Base-by-base conservation (phyloP, 2,888 invertebrate species). In the Ophion ventricosus region DNA sequence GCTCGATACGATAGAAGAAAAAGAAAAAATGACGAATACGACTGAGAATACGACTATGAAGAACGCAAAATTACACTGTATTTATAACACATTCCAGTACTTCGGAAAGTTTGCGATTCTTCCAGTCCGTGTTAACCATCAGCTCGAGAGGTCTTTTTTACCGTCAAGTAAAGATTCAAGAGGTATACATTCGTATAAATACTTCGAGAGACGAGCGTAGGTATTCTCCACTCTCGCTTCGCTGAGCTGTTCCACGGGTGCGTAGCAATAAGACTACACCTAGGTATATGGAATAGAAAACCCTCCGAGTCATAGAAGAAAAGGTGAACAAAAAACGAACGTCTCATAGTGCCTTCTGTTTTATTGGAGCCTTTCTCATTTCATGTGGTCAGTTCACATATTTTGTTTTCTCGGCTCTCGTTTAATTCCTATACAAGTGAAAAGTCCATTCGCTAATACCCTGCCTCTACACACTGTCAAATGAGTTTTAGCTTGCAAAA, bases 221-320 rank as follows among this genome's bases (percentile, higher is more conserved):
- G 57, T 67, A 66, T 77, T 63, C 61, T 82, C 69, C 78, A 82
- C 82, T 82, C 82, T 82, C 84, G 85, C 81, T 81, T 86, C 69
- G 86, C 81, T 86, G 86, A 82, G 72, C 81, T 78, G 78, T 85
- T 86, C 80, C 83, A 83, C 78, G 76, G 80, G 82, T 84, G 70
- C 77, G 84, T 63, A 67, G 73, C 77, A 78, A 82, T 82, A 82
- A 78, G 11, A 43, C 43, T 8, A n/a, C 61, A 23, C 35, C 54
- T 35, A 17, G 23, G 61, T 35, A 82, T 82, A 72, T 72, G 43
- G 63, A 67, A 67, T 82, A 74, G 66, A 73, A 82, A 78, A 61
- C 25, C 25, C 66, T 63, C 35, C 54, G 11, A 72, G 70, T 29
- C n/a, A 26, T 35, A 35, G 49, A 49, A 61, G 25, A 10, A 61